A percentile compares a stretch with the other conserved stretches of the same genome.
Conservation (phyloP, 2,888 invertebrate species). For the Blastobasis adustella region DNA sequence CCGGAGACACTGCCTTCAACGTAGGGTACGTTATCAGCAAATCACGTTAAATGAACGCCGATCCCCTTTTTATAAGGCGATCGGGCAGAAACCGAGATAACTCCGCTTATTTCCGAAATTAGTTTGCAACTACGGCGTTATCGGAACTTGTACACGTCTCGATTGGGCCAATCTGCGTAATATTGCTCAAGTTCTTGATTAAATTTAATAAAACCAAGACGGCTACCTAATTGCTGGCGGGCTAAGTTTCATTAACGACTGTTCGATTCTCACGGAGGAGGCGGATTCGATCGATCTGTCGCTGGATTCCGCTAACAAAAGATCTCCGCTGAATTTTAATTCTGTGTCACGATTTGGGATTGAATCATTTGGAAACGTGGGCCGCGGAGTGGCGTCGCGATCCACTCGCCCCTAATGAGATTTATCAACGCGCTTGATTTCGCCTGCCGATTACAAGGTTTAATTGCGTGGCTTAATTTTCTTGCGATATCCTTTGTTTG, state of each 20-base stretch:
- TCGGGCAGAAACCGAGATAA: slow-evolving; percentile 58
- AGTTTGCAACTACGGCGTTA: slow-evolving; percentile 69
- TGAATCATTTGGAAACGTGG: slow-evolving; percentile 48
- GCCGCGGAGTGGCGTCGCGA: slow-evolving; percentile 34
- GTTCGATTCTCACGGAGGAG: slow-evolving; percentile 59
- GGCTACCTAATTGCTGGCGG: slow-evolving; percentile 65
- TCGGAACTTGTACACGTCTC: slow-evolving; percentile 69
- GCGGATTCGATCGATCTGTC: slow-evolving; percentile 43
- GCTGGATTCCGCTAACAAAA: slow-evolving; percentile 28
- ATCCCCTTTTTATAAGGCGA: slow-evolving; percentile 63
- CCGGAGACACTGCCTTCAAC: too few species aligned
- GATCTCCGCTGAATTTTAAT: slow-evolving; percentile 32
- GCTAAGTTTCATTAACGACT: slow-evolving; percentile 68
- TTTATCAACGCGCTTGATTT: slow-evolving; percentile 51
- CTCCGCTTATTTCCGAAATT: slow-evolving; percentile 67
- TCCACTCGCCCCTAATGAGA: slow-evolving; percentile 48
- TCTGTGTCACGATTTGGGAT: slow-evolving; percentile 31
- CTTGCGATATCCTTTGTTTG: slow-evolving; percentile 20
- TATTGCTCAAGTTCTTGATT: slow-evolving; percentile 74
- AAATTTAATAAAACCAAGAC: slow-evolving; percentile 75
- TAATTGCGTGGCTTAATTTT: slow-evolving; percentile 45
- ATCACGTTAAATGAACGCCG: slow-evolving; percentile 48
- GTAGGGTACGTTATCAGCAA: slow-evolving; percentile 27
- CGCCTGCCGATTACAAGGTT: slow-evolving; percentile 38
- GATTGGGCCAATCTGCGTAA: slow-evolving; percentile 72